These are phyloP conservation scores for Aythya baeri DNA, from an alignment of 2,113 vertebrate species.

Conservation along the genomic window DNA sequence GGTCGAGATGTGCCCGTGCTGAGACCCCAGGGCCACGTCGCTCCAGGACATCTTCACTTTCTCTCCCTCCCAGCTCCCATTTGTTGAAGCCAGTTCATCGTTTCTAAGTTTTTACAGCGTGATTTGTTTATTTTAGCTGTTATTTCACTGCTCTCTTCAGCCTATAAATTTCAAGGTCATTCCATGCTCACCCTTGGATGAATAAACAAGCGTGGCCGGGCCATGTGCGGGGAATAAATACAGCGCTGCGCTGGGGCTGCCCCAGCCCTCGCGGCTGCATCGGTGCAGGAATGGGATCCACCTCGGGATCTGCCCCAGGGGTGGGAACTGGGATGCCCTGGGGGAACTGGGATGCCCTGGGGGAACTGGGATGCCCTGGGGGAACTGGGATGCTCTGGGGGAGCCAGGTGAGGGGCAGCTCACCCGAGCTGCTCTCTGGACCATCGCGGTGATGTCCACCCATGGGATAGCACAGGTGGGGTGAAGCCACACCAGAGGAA, in stretches of 20 bases:
- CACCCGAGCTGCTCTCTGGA: not conserved
- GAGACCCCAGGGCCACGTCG: rapidly evolving
- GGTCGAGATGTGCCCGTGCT: rapidly evolving
- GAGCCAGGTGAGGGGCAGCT: not conserved
- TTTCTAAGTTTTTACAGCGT: slow-evolving; percentile 58
- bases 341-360: not conserved
- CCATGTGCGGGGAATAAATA: slow-evolving; percentile 43
- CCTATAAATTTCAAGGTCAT: slow-evolving; percentile 73
- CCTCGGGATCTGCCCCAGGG: not conserved
- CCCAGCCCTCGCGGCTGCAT: not conserved
- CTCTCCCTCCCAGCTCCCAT: not conserved
- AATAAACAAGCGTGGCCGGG: slow-evolving; percentile 52
- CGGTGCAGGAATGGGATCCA: not conserved
- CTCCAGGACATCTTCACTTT: not conserved
- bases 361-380: no score
- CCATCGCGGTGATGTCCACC: rapidly evolving
- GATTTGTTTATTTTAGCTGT: slow-evolving; percentile 68
- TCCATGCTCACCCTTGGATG: slow-evolving; percentile 50
- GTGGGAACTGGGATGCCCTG: not conserved
- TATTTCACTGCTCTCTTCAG: slow-evolving; percentile 60
- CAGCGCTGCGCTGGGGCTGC: not conserved
- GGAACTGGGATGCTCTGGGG: not conserved
- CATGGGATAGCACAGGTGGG: rapidly evolving
- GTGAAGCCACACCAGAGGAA: not conserved
- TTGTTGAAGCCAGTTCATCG: slow-evolving; percentile 29